A percentile compares a stretch with the other conserved stretches of the same genome.
phyloP scores from a whole-genome alignment of 2,113 vertebrate genomes.

The Rhegmatorhina hoffmannsi region DNA sequence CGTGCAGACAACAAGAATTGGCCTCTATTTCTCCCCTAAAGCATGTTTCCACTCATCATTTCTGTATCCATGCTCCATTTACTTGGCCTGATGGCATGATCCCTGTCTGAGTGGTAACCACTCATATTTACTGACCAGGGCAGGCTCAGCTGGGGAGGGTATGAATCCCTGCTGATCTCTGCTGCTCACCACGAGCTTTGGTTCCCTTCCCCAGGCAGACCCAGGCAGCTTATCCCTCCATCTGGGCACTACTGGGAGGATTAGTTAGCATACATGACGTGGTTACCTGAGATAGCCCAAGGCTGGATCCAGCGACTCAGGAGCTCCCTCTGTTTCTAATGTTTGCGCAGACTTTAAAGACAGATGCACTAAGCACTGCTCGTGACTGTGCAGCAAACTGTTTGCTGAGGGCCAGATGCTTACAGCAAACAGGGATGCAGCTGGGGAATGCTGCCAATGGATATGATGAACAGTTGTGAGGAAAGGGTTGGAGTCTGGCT shows the following conservation, averaged over 20 bases:
- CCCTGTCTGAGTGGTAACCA: not conserved
- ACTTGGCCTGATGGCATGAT: not conserved
- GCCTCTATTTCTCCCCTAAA: not conserved
- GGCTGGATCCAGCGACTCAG: not conserved
- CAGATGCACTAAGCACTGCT: not conserved
- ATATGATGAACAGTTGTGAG: not conserved
- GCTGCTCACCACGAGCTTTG: not conserved
- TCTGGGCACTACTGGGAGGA: not conserved
- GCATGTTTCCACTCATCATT: not conserved
- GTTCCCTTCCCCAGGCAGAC: not conserved
- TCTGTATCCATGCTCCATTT: not conserved
- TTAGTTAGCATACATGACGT: not conserved
- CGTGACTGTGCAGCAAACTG: not conserved
- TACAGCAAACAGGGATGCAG: not conserved
- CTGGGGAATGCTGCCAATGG: not conserved
- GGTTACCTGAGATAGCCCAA: slow-evolving; percentile 25
- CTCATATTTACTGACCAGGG: not conserved
- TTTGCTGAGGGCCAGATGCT: slow-evolving; percentile 1
- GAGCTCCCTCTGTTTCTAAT: slow-evolving; percentile 21
- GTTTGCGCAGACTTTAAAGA: not conserved
- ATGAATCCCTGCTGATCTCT: not conserved
- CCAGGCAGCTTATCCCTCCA: not conserved
- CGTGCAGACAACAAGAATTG: not conserved
- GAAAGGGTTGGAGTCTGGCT: not conserved
- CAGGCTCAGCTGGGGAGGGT: not conserved